Conservation (phyloP, 2,888 invertebrate genomes). For the Hanleya hanleyi region DNA sequence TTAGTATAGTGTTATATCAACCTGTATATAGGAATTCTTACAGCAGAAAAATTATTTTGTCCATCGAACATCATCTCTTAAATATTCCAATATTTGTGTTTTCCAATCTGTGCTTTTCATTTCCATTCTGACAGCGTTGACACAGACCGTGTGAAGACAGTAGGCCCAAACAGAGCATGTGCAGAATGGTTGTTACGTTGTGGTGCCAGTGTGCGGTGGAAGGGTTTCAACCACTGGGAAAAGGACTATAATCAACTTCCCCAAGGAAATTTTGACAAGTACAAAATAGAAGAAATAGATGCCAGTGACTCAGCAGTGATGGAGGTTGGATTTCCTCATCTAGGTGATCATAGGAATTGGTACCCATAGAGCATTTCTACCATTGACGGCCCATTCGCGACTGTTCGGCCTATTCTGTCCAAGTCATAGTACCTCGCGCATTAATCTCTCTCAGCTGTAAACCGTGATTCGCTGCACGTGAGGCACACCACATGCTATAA, state of each 20-base stretch:
- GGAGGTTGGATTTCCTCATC: conserved; percentile 87
- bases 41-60: not conserved
- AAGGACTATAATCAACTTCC: conserved; percentile 87
- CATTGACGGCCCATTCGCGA: too few species aligned
- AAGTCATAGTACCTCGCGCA: too few species aligned
- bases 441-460: too few species aligned
- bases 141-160: conserved; percentile 64
- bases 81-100: not conserved
- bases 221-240: conserved; percentile 74
- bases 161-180: conserved; percentile 92
- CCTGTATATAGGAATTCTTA: not conserved
- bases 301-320: conserved; percentile 87
- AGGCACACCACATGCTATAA: too few species aligned
- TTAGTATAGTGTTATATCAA: too few species aligned
- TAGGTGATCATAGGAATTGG: conserved; percentile 79
- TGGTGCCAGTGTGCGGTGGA: conserved; percentile 88
- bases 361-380: too few species aligned
- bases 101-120: too few species aligned
- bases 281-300: conserved; percentile 83
- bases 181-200: conserved; percentile 96
- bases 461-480: too few species aligned
- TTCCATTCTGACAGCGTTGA: conserved; percentile 53
- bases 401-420: too few species aligned
- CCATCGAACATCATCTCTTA: too few species aligned
- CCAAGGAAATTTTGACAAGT: conserved; percentile 72